phyloP scores from a whole-genome alignment of 2,888 invertebrate genomes.

The Drosophila melanosoma region DNA sequence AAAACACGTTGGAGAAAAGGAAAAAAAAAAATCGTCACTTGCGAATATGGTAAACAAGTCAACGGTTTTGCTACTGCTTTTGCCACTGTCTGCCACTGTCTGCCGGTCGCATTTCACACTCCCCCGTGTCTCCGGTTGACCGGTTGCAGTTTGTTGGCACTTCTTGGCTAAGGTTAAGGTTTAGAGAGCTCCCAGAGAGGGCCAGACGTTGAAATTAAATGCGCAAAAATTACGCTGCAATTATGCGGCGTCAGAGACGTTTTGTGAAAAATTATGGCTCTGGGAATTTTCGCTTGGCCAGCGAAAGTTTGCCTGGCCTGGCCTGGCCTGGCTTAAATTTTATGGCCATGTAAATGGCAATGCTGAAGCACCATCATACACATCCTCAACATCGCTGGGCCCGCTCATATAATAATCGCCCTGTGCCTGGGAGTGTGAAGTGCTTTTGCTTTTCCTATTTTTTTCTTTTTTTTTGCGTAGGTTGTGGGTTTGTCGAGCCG shows the following conservation, averaged over 20 bases:
- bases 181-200: slow-evolving; percentile 24
- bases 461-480: slow-evolving; percentile 14
- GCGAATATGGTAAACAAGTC: slow-evolving; percentile 44
- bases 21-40: slow-evolving; percentile 54
- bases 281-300: slow-evolving; percentile 65
- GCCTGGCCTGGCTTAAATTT: slow-evolving; percentile 54
- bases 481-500: slow-evolving; percentile 34
- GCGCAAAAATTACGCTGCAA: slow-evolving; percentile 76
- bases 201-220: slow-evolving; percentile 73
- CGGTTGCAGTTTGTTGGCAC: slow-evolving; percentile 34
- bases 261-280: slow-evolving; percentile 70
- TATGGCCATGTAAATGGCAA: slow-evolving; percentile 71
- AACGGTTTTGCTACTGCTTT: slow-evolving; percentile 28
- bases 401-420: slow-evolving; percentile 51
- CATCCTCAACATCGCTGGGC: slow-evolving; percentile 19
- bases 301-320: slow-evolving; percentile 52
- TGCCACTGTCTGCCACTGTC: slow-evolving; percentile 18
- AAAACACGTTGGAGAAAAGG: not conserved
- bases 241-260: slow-evolving; percentile 75
- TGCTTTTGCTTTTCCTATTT: slow-evolving; percentile 31
- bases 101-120: slow-evolving; percentile 27
- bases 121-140: slow-evolving; percentile 16
- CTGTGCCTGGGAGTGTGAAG: slow-evolving; percentile 41
- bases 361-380: slow-evolving; percentile 26
- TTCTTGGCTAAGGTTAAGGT: slow-evolving; percentile 66